Conservation (phyloP, 1,140 invertebrate genomes). For the Philotrypesis tridentata region DNA sequence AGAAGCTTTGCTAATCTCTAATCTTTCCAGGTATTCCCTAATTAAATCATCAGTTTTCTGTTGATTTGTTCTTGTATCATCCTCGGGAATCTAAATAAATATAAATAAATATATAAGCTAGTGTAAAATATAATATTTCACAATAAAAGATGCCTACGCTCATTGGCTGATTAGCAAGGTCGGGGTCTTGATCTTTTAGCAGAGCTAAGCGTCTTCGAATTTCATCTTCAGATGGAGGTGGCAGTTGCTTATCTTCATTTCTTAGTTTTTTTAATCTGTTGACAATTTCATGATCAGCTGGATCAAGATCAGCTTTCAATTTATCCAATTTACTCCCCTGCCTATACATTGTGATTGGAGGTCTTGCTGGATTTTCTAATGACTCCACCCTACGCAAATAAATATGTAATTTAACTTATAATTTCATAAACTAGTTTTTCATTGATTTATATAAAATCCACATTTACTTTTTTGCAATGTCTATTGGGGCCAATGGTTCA, state of each 20-base stretch:
- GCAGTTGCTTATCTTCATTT: slow-evolving; percentile 57
- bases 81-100: slow-evolving; percentile 58
- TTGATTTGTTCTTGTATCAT: slow-evolving; percentile 65
- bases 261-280: slow-evolving; percentile 68
- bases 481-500: slow-evolving; percentile 58
- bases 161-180: slow-evolving; percentile 46
- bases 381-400: slow-evolving; percentile 61
- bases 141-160: slow-evolving; percentile 52
- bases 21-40: slow-evolving; percentile 61
- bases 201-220: slow-evolving; percentile 67
- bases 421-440: slow-evolving; percentile 1
- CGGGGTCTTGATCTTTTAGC: slow-evolving; percentile 63
- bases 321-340: slow-evolving; percentile 61
- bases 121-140: neutral
- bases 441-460: neutral
- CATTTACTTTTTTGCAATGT: slow-evolving; percentile 65
- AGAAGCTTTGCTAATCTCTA: slow-evolving; percentile 55
- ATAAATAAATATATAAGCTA: neutral
- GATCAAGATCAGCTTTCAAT: slow-evolving; percentile 65
- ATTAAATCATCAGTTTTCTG: slow-evolving; percentile 68
- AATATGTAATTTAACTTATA: slow-evolving; percentile 13
- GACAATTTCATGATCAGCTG: slow-evolving; percentile 66
- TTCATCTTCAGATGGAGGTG: slow-evolving; percentile 64
- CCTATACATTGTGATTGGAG: slow-evolving; percentile 69
- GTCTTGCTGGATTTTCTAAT: slow-evolving; percentile 68